Conservation (phyloP, 2,797 vertebrate species). For the Lycodopsis pacificus region DNA sequence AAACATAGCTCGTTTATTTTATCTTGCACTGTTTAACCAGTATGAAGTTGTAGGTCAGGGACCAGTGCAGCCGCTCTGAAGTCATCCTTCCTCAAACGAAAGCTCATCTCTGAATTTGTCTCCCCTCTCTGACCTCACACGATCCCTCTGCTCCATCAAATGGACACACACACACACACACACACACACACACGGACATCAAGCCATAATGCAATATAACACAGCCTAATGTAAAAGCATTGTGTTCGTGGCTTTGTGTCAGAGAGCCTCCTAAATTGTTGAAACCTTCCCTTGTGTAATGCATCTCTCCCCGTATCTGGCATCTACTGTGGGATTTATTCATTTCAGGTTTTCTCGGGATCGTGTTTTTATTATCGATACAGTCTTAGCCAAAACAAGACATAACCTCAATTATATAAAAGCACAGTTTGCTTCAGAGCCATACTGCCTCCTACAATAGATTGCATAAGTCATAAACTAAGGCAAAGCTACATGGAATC, state of each 20-base stretch:
- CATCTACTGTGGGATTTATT: slow-evolving; percentile 52
- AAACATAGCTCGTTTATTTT: slow-evolving; percentile 22
- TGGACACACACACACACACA: slow-evolving; percentile 41
- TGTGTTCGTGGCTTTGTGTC: slow-evolving; percentile 32
- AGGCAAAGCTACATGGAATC: slow-evolving; percentile 30
- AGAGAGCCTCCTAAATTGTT: slow-evolving; percentile 60
- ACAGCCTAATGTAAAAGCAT: slow-evolving; percentile 51
- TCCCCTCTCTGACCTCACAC: slow-evolving; percentile 55
- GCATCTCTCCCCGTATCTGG: slow-evolving; percentile 59
- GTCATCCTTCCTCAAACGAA: slow-evolving; percentile 58
- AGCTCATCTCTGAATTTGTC: slow-evolving; percentile 59
- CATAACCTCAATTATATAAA: slow-evolving; percentile 65
- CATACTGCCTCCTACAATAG: slow-evolving; percentile 50
- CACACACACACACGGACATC: slow-evolving; percentile 39
- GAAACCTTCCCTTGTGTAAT: slow-evolving; percentile 63
- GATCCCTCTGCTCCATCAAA: slow-evolving; percentile 40
- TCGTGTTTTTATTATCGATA: slow-evolving; percentile 58
- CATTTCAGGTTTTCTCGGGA: slow-evolving; percentile 57
- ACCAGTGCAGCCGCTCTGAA: slow-evolving; percentile 36
- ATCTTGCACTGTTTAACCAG: slow-evolving; percentile 29
- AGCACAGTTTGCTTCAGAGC: slow-evolving; percentile 48
- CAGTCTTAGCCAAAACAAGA: slow-evolving; percentile 40
- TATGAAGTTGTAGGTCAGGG: slow-evolving; percentile 39
- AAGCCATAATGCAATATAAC: slow-evolving; percentile 59
- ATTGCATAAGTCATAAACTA: slow-evolving; percentile 57